phyloP scores from a whole-genome alignment of 2,888 invertebrate genomes.

The Hirtodrosophila trivittata region DNA sequence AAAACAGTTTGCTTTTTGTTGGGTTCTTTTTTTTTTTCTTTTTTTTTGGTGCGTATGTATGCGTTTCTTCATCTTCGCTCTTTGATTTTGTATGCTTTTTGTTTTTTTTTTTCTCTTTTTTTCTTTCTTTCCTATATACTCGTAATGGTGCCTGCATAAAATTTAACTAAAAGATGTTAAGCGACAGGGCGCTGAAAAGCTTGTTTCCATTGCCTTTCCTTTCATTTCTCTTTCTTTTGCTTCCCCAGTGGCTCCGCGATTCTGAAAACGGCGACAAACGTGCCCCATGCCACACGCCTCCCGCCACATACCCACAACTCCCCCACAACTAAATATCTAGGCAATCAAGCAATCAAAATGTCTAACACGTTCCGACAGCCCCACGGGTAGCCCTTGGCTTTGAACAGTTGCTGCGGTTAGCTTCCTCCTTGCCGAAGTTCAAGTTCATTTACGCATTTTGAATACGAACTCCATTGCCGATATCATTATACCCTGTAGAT shows the following conservation, averaged over 20 bases:
- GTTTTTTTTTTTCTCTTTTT: slow-evolving; percentile 25
- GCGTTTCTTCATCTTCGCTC: slow-evolving; percentile 55
- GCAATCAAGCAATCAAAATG: slow-evolving; percentile 47
- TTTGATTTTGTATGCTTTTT: slow-evolving; percentile 59
- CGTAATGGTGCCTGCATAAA: slow-evolving; percentile 69
- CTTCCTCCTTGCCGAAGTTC: slow-evolving; percentile 64
- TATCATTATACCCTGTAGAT: slow-evolving; percentile 38
- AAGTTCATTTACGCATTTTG: slow-evolving; percentile 75
- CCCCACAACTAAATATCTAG: slow-evolving; percentile 21
- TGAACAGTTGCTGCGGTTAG: slow-evolving; percentile 13
- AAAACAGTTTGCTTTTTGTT: slow-evolving; percentile 49
- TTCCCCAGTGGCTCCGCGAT: too few relatives aligned
- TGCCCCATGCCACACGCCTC: slow-evolving; percentile 60
- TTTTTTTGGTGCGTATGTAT: slow-evolving; percentile 48
- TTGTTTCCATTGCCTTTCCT: slow-evolving; percentile 34
- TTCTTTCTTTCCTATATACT: slow-evolving; percentile 30
- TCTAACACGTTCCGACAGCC: slow-evolving; percentile 57
- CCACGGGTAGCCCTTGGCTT: slow-evolving; percentile 58
- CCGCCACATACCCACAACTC: slow-evolving; percentile 5
- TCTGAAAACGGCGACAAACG: slow-evolving; percentile 55
- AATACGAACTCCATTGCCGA: slow-evolving; percentile 51
- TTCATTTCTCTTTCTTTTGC: slow-evolving; percentile 72
- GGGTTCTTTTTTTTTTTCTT: slow-evolving; percentile 28
- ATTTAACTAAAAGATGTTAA: slow-evolving; percentile 56
- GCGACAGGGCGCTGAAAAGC: slow-evolving; percentile 56